Evolutionary conservation across 2,113 vertebrate genomes (phyloP).

Genomic region (Gallinago media): DNA sequence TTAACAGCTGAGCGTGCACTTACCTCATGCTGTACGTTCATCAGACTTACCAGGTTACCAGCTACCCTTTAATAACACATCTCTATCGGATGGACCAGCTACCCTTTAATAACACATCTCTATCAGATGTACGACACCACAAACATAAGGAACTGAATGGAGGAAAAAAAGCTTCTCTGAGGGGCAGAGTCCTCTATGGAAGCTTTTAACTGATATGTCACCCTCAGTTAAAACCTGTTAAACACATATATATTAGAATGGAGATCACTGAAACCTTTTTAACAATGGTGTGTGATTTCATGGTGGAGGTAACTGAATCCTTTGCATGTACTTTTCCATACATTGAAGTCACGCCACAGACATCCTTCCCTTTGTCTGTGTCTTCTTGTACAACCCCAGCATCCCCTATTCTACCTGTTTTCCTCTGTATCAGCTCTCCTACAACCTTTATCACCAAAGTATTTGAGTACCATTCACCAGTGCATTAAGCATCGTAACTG

Average conservation of each 20-base stretch:
- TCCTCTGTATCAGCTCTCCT: neutral
- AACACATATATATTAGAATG: rapidly evolving
- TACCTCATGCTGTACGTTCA: neutral
- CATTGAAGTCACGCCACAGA: neutral
- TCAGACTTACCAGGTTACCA: neutral
- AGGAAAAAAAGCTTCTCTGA: neutral
- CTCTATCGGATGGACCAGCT: neutral
- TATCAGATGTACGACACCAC: neutral
- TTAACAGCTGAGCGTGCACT: neutral
- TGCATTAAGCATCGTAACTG: neutral
- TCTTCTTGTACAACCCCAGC: neutral
- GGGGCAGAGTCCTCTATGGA: neutral
- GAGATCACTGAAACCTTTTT: neutral
- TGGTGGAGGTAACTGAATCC: neutral
- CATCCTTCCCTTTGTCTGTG: neutral
- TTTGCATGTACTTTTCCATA: neutral
- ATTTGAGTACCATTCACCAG: constrained; percentile 8
- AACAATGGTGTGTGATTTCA: rapidly evolving
- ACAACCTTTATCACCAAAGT: neutral
- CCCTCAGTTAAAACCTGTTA: neutral
- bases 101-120: neutral
- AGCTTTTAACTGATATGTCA: neutral
- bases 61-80: neutral
- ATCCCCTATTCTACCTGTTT: neutral
- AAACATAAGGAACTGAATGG: neutral